Conservation (phyloP, 2,113 vertebrate species). For the Cephalopholis sonnerati region DNA sequence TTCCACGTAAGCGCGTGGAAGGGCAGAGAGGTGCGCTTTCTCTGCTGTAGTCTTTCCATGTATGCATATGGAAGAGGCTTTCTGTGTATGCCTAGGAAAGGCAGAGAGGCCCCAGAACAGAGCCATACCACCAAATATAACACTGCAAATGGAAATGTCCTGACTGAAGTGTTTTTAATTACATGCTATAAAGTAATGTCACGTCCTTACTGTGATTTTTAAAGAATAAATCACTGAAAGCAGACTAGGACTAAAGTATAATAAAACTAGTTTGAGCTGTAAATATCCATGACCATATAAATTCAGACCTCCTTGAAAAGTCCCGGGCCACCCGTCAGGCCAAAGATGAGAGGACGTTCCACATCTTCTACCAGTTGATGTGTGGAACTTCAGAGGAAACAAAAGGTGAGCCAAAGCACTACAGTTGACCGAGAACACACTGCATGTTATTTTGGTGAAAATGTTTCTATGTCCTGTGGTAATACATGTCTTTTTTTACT, state of each 20-base stretch:
- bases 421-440: background rate
- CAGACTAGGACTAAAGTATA: background rate
- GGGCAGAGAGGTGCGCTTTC: too few relatives aligned
- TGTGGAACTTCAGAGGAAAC: conserved; percentile 87
- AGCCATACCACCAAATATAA: too few relatives aligned
- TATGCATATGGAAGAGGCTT: too few relatives aligned
- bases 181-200: too few relatives aligned
- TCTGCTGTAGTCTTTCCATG: too few relatives aligned
- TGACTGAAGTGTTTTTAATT: too few relatives aligned
- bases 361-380: conserved; percentile 93
- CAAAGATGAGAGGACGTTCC: conserved; percentile 93
- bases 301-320: conserved; percentile 92
- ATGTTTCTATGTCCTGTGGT: background rate
- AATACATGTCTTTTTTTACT: background rate
- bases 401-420: conserved; percentile 77
- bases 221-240: background rate
- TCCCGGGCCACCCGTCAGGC: conserved; percentile 92
- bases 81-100: too few relatives aligned
- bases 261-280: background rate
- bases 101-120: too few relatives aligned
- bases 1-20: too few relatives aligned
- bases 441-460: background rate
- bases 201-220: background rate
- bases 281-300: conserved; percentile 74
- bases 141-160: too few relatives aligned